A percentile compares a stretch with the other conserved stretches of the same genome.
Conservation (phyloP, 1,140 invertebrate species). For the Trichonephila clavata region DNA sequence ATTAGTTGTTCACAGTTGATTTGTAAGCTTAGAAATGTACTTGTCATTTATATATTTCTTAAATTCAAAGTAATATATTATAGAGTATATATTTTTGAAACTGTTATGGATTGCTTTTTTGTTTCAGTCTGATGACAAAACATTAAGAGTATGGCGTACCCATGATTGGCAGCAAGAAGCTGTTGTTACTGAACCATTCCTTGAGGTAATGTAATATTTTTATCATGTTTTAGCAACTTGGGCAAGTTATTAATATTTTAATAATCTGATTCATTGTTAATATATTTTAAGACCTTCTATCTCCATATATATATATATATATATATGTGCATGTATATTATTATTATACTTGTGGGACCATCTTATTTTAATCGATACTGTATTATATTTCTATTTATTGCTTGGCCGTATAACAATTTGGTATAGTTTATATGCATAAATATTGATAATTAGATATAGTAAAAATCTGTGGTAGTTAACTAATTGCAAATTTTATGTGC, state of each 20-base stretch:
- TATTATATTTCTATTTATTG: too few relatives aligned
- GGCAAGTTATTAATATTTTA: not conserved
- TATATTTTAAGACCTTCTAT: not conserved
- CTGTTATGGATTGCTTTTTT: not conserved
- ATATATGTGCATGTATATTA: too few relatives aligned
- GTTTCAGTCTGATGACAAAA: conserved; percentile 93
- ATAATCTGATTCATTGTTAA: not conserved
- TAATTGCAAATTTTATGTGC: too few relatives aligned
- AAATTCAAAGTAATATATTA: not conserved
- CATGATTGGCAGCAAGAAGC: conserved; percentile 94
- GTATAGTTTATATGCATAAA: too few relatives aligned
- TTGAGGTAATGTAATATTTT: conserved; percentile 84
- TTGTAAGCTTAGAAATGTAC: not conserved
- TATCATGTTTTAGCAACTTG: not conserved
- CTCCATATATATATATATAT: too few relatives aligned
- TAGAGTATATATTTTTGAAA: not conserved
- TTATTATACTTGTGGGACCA: too few relatives aligned
- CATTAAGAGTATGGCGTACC: conserved; percentile 95
- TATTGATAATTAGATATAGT: too few relatives aligned
- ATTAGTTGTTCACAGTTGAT: too few relatives aligned
- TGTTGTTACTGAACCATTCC: conserved; percentile 93
- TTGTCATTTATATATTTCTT: not conserved
- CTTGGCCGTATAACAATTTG: too few relatives aligned
- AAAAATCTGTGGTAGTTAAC: too few relatives aligned
- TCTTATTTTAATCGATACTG: too few relatives aligned